A percentile compares a stretch with the other conserved stretches of the same genome.
These are phyloP conservation scores for Stenoptilia bipunctidactyla DNA, from an alignment of 2,888 invertebrate species.

Conservation along the genomic window DNA sequence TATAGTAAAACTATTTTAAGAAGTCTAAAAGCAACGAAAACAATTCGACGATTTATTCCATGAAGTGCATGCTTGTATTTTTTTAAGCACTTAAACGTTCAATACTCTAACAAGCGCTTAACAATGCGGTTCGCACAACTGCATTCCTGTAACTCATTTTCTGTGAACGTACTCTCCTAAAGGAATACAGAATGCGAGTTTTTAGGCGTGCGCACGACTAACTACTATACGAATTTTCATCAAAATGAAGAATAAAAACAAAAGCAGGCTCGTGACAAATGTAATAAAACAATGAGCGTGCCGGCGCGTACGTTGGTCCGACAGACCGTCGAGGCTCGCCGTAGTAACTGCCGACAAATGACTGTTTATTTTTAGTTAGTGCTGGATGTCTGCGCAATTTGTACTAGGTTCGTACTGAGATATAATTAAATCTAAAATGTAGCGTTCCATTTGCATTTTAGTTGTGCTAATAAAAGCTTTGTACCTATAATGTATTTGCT, in stretches of 20 bases:
- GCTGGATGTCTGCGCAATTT: background rate
- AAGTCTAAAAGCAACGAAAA: no score
- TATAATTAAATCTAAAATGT: no score
- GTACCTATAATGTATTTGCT: no score
- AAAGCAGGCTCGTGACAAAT: conserved; percentile 19
- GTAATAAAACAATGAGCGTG: conserved; percentile 39
- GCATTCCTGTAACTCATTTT: conserved; percentile 53
- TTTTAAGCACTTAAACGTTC: no score
- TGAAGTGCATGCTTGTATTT: no score
- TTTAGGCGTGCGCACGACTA: conserved; percentile 23
- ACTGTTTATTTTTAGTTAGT: background rate
- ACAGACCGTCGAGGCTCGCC: conserved; percentile 12
- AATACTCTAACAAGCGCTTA: conserved; percentile 29
- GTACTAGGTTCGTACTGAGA: background rate
- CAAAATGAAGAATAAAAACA: conserved; percentile 52
- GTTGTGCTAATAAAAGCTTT: no score
- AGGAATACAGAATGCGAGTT: conserved; percentile 46
- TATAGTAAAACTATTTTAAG: no score
- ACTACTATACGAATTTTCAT: conserved; percentile 57
- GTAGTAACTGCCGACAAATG: background rate
- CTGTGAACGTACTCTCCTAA: conserved; percentile 49
- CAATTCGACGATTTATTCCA: no score
- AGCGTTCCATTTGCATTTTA: no score
- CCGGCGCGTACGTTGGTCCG: conserved; percentile 17
- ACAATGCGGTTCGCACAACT: conserved; percentile 39